Evolutionary conservation across 2,113 vertebrate genomes (phyloP), one percentile per base, ranked within the genome.

Genomic region (Fregata magnificens): DNA sequence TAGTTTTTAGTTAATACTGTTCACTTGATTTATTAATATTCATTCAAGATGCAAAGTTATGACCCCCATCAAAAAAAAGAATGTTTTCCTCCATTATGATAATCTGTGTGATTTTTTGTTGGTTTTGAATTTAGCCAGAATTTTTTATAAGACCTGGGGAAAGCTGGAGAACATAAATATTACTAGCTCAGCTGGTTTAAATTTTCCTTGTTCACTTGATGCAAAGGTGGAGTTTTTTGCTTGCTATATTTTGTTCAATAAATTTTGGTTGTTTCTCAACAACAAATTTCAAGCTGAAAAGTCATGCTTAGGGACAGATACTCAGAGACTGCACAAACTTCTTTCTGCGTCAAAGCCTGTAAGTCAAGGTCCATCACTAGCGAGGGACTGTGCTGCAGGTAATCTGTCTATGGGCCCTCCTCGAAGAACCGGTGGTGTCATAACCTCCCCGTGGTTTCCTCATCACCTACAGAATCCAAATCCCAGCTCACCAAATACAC

Each of bases 1-100:
- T 94, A 91, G 78, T 72, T 93, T 96, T 97, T 74, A 91, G 87
- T 94, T 94, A 96, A 90, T 70, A 81, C 22, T 91, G 82, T 45
- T 71, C 61, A 90, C 12, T 96, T 77, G 73, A 97, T 97, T 95
- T 87, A 94, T 94, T 95, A 84, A 53, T 90, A 89, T 94, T 97
- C 90, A 95, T 22, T 76, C 49, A 82, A 83, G 52, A 92, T 61
- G 40, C 42, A 95, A 89, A 90, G 89, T 86, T 83, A 82, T 22
- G 59, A 93, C 44, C 24, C 34, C 53, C 47, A 63, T 93, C 13
- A 78, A 20, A 82, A 72, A 82, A 96, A 94, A 70, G 5, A 80
- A 52, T 16, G 10, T 36, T 92, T 73, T 77, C 13, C 11, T 52
- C 65, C 12, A 31, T 65, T 67, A 61, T 47, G 53, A 86, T 38